Base-by-base conservation (phyloP, 2,797 vertebrate genomes). In the Phataginus tetradactyla region DNA sequence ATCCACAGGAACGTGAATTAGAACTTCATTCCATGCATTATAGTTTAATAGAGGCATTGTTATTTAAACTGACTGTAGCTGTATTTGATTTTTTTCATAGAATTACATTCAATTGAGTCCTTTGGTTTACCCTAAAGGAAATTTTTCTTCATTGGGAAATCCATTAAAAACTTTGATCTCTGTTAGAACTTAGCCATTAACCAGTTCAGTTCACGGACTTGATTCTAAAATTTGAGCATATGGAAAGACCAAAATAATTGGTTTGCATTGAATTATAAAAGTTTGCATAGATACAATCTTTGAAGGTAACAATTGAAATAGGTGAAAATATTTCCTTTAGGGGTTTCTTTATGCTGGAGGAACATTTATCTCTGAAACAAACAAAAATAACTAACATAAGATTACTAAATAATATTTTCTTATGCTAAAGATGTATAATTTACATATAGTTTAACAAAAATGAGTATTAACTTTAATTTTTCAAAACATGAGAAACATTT, bases 121-220 rank as follows among this genome's bases (percentile, higher is more conserved):
- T 92, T 94, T 86, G 53, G 32, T 92, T 72, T 92, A 89, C 53
- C 15, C 51, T 86, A 37, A 17, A 92, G 39, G 79, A 77, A 88
- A 63, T 80, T 74, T 45, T 74, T 79, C 72, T 80, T 90, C 59
- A 55, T 42, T 92, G 53, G 49, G 86, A 96, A 92, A 92, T 92
- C 71, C 89, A 53, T 96, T 83, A 89, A 81, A 94, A 89, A 92
- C 32, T 80, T 91, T 86, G 51, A 86, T 95, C 59, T 53, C 7
- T 90, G 88, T 91, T 88, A 84, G n/a, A 95, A 90, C 39, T 66
- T 80, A 75, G 37, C 3, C 17, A 77, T 77, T 87, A 90, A 87
- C 63, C 57, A 95, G 57, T 86, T 91, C 68, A 96, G 53, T 92
- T 95, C 94, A 91, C n/a, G 80, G 79, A 89, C 89, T n/a, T 95